Evolutionary conservation across 2,888 invertebrate genomes (phyloP), one percentile per base, ranked within the genome.

Genomic region (Gibbula magus): DNA sequence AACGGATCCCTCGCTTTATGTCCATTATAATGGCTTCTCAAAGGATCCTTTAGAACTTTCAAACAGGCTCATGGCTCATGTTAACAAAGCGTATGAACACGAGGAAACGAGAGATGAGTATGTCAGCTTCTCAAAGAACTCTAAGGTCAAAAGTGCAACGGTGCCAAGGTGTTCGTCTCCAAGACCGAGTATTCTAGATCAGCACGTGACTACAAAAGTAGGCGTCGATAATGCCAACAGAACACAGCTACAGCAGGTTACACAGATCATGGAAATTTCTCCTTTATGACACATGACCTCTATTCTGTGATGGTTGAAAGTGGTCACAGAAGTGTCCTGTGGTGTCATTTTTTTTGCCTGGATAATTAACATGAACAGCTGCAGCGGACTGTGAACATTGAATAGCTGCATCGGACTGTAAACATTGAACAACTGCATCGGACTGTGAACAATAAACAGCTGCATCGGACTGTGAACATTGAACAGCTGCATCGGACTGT

Each of bases 1-100:
- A 61, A 13, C 22, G 16, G 29, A 29, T 25, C 13, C 20, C 0
- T 61, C 1, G 16, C 1, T 25, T 61, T 22, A 25, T 16, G 13
- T 13, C n/a, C 29, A 7, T 13, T 29, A 13, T 13, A 29, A 22
- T 22, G 16, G 29, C 29, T 29, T 61, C 29, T 16, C 61, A 29
- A 25, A 61, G 25, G 25, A 70, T 70, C 70, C 35, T 7, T 20
- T 32, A 20, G 70, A 70, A 70, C 70, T 35, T 18, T 70, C 70
- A 1, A 61, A 61, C 22, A 29, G 29, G 13, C 25, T 32, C 35
- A 20, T 70, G 35, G 20, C 61, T 32, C 70, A 70, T n/a, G 70
- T 70, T 2, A 70, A 70, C 70, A 70, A 35, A n/a, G 39, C 70
- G 13, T 70, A 70, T n/a, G 70, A 70, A 70, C 70, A 70, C 10